phyloP scores from a whole-genome alignment of 2,888 invertebrate species.

The Brachyopa scutellaris region DNA sequence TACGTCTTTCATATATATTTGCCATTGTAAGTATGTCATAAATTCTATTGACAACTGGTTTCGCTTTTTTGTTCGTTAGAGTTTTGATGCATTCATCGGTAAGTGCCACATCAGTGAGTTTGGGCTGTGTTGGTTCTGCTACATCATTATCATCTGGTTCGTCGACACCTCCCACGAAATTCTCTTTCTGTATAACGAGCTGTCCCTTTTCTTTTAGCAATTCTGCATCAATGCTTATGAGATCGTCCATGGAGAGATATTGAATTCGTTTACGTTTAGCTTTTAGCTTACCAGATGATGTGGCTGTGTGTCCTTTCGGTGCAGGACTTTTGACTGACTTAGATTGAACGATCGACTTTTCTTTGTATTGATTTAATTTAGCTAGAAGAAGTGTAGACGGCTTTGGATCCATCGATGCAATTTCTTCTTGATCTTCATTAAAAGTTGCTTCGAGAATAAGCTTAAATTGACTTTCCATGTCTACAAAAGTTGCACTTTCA shows the following conservation, averaged over 20 bases:
- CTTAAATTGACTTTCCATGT: not conserved
- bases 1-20: too few relatives aligned
- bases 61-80: too few relatives aligned
- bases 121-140: not conserved
- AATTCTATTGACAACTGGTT: too few relatives aligned
- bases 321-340: not conserved
- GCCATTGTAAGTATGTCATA: too few relatives aligned
- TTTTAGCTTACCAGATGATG: too few relatives aligned
- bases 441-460: conserved; percentile 5
- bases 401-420: not conserved
- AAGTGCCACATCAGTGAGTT: too few relatives aligned
- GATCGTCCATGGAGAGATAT: too few relatives aligned
- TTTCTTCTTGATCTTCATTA: not conserved
- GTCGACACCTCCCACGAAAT: too few relatives aligned
- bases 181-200: not conserved
- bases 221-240: not conserved
- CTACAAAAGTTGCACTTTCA: not conserved
- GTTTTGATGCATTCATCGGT: too few relatives aligned
- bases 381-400: conserved; percentile 13
- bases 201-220: not conserved
- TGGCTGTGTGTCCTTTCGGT: too few relatives aligned
- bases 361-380: conserved; percentile 12
- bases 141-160: too few relatives aligned
- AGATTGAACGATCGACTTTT: not conserved
- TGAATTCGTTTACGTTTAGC: too few relatives aligned